Conservation (phyloP, 2,888 invertebrate genomes). For the Adelognathus sp. region DNA sequence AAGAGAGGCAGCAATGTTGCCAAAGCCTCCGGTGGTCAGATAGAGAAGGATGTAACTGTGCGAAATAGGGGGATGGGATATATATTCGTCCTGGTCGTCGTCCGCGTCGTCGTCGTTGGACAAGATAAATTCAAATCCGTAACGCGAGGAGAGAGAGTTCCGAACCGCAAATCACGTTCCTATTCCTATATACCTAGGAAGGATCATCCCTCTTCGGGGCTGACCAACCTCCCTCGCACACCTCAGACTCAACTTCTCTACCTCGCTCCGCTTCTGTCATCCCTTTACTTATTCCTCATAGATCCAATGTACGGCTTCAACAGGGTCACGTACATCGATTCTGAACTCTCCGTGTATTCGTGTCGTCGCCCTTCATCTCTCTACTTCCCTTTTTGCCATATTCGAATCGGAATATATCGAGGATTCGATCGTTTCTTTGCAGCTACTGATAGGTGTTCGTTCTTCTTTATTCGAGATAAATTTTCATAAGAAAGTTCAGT, state of each 20-base stretch:
- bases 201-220: conserved; percentile 77
- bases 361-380: neutral
- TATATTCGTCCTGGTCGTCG: no score
- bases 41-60: conserved; percentile 13
- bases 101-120: conserved; percentile 53
- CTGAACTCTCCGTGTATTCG: conserved; percentile 37
- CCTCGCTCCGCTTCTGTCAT: conserved; percentile 64
- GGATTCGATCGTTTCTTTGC: neutral
- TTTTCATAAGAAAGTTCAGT: no score
- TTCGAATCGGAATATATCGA: neutral
- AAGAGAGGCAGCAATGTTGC: conserved; percentile 25
- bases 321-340: conserved; percentile 55
- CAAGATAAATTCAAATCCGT: conserved; percentile 45
- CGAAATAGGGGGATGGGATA: conserved; percentile 10
- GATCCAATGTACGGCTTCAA: conserved; percentile 62
- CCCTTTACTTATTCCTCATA: conserved; percentile 74
- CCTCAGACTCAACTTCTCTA: neutral
- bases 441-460: neutral
- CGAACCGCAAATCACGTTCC: conserved; percentile 77
- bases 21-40: neutral
- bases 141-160: conserved; percentile 67
- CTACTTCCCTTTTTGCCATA: neutral
- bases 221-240: conserved; percentile 71
- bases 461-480: neutral
- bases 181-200: conserved; percentile 73